Evolutionary conservation across 2,797 vertebrate species (phyloP).

Genomic region (Gadopsis bispinosus): DNA sequence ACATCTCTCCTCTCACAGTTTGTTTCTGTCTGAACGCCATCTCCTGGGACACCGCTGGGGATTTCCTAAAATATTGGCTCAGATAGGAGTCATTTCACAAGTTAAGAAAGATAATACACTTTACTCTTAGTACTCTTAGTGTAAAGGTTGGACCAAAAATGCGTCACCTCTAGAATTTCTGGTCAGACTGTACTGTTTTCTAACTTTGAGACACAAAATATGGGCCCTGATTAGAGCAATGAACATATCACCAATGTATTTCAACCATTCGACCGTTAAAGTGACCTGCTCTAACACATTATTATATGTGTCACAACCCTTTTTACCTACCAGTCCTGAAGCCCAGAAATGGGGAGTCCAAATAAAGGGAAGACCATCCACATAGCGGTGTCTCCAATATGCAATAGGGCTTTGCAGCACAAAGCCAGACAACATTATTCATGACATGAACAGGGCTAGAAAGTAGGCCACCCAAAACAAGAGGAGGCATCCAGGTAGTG

Average conservation of each 20-base stretch:
- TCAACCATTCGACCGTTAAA: conserved; percentile 11
- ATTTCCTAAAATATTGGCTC: background rate
- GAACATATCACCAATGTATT: background rate
- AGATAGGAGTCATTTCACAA: conserved; percentile 16
- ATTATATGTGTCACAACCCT: conserved; percentile 21
- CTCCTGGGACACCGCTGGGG: conserved; percentile 1
- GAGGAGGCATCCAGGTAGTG: conserved; percentile 74
- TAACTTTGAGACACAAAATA: background rate
- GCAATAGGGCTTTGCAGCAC: conserved; percentile 53
- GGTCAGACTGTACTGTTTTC: background rate
- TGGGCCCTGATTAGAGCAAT: background rate
- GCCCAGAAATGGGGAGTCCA: conserved; percentile 26
- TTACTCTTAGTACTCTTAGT: background rate
- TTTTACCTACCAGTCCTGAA: conserved; percentile 20
- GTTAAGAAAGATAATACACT: background rate
- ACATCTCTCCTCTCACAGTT: background rate
- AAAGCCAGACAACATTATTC: conserved; percentile 72
- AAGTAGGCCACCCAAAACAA: conserved; percentile 79
- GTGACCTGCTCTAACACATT: background rate
- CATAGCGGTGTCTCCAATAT: conserved; percentile 35
- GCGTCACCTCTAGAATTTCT: background rate
- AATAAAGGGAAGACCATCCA: conserved; percentile 43
- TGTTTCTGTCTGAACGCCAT: conserved; percentile 3
- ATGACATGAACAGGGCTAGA: conserved; percentile 59
- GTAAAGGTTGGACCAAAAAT: background rate